A percentile compares a stretch with the other conserved stretches of the same genome.
phyloP scores from a whole-genome alignment of 2,888 invertebrate genomes.

The Myopa testacea region DNA sequence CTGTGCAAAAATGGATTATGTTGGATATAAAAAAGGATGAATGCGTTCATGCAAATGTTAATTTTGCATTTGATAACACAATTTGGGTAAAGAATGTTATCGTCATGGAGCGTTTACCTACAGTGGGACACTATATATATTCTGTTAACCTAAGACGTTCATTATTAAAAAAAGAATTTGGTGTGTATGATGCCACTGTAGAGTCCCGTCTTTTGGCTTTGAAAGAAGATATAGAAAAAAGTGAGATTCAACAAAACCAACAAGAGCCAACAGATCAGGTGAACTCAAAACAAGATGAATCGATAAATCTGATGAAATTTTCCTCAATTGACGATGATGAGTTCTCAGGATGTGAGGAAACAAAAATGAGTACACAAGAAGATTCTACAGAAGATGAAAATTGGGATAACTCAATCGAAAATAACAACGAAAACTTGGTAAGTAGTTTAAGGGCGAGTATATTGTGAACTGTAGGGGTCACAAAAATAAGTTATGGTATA shows the following conservation, averaged over 20 bases:
- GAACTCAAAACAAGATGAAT: constrained; percentile 44
- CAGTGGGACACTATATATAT: constrained; percentile 48
- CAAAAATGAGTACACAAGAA: background rate
- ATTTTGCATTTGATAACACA: constrained; percentile 54
- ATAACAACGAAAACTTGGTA: constrained; percentile 40
- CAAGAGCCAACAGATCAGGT: constrained; percentile 40
- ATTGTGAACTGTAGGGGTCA: background rate
- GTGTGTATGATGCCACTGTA: constrained; percentile 33
- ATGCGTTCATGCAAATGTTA: constrained; percentile 59
- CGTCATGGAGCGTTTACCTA: constrained; percentile 53
- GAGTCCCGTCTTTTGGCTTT: background rate
- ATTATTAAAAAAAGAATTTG: constrained; percentile 48
- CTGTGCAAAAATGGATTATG: constrained; percentile 65
- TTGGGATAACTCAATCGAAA: constrained; percentile 46
- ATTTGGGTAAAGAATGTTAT: constrained; percentile 59
- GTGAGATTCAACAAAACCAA: background rate
- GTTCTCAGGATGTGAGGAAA: background rate
- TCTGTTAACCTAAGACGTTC: constrained; percentile 52
- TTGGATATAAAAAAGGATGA: constrained; percentile 54
- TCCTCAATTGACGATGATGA: constrained; percentile 48
- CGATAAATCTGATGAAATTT: constrained; percentile 47
- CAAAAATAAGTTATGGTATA: no score
- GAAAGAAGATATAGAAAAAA: background rate
- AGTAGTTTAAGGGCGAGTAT: constrained; percentile 3
- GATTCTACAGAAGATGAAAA: constrained; percentile 40